Conservation (phyloP, 2,797 vertebrate species). For the Danio choprae region DNA sequence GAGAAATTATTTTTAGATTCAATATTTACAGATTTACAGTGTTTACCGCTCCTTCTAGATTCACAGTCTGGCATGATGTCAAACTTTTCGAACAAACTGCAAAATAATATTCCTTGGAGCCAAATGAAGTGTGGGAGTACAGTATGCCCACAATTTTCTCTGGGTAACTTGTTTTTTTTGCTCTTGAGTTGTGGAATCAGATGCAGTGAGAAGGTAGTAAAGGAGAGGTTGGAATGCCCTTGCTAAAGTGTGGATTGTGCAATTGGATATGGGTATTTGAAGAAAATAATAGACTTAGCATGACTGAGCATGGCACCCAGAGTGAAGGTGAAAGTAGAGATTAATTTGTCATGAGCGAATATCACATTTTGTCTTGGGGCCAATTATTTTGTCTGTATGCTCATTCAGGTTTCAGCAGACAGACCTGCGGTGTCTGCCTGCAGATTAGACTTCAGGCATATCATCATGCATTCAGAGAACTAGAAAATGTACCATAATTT, state of each 20-base stretch:
- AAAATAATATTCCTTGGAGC: conserved; percentile 9
- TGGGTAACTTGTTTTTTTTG: background rate
- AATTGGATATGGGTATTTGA: conserved; percentile 44
- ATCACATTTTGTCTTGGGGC: conserved; percentile 65
- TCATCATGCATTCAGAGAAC: conserved; percentile 54
- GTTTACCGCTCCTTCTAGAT: conserved; percentile 15
- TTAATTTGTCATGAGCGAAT: conserved; percentile 68
- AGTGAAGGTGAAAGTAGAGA: conserved; percentile 57
- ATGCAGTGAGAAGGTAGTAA: background rate
- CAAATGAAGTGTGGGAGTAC: conserved; percentile 14
- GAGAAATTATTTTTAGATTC: conserved; percentile 4
- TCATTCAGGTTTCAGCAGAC: conserved; percentile 58
- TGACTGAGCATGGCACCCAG: conserved; percentile 7
- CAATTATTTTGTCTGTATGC: conserved; percentile 55
- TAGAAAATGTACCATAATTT: conserved; percentile 53
- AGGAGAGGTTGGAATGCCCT: conserved; percentile 1
- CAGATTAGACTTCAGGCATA: conserved; percentile 34
- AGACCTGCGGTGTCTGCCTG: conserved; percentile 33
- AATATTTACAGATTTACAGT: conserved; percentile 13
- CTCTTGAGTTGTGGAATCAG: background rate
- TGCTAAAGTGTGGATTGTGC: conserved; percentile 27
- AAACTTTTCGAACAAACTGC: conserved; percentile 1
- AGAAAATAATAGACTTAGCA: conserved; percentile 35
- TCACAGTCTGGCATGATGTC: conserved; percentile 3
- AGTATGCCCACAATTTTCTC: conserved; percentile 7